phyloP scores from a whole-genome alignment of 2,113 vertebrate genomes.

The Leptodactylus fuscus region DNA sequence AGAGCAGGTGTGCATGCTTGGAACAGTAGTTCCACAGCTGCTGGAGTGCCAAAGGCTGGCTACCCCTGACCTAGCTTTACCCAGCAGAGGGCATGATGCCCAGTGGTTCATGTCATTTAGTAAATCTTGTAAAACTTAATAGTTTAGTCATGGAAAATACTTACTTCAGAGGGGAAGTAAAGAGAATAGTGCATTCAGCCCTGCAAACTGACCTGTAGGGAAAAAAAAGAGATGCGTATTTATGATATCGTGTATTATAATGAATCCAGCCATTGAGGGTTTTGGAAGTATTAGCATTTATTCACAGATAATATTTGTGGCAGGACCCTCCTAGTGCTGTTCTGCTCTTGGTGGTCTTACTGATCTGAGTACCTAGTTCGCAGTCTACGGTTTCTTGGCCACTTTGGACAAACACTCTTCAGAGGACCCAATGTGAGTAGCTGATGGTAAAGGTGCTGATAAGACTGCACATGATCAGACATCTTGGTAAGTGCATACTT shows the following conservation, averaged over 20 bases:
- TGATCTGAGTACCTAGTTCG: too few species aligned
- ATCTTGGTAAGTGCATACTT: too few species aligned
- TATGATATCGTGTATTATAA: neutral
- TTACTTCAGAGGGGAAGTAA: constrained; percentile 84
- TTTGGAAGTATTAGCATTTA: too few species aligned
- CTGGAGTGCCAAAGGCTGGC: too few species aligned
- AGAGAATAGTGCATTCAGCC: constrained; percentile 83
- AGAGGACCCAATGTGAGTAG: too few species aligned
- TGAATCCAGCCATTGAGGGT: neutral
- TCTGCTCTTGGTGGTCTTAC: too few species aligned
- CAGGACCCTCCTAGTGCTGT: neutral
- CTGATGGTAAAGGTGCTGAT: too few species aligned
- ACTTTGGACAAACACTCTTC: neutral
- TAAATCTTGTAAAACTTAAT: neutral
- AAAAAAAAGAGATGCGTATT: neutral
- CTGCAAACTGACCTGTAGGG: constrained; percentile 94
- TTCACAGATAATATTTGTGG: neutral
- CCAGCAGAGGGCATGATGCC: too few species aligned
- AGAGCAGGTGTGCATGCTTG: too few species aligned
- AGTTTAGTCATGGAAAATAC: constrained; percentile 65
- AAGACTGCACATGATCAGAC: too few species aligned
- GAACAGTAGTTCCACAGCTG: too few species aligned
- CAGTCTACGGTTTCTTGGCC: neutral
- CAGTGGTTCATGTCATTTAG: neutral
- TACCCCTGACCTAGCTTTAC: too few species aligned